A percentile compares a stretch with the other conserved stretches of the same genome.
phyloP scores from a whole-genome alignment of 2,797 vertebrate genomes.

The Enteromius unitaeniatus region DNA sequence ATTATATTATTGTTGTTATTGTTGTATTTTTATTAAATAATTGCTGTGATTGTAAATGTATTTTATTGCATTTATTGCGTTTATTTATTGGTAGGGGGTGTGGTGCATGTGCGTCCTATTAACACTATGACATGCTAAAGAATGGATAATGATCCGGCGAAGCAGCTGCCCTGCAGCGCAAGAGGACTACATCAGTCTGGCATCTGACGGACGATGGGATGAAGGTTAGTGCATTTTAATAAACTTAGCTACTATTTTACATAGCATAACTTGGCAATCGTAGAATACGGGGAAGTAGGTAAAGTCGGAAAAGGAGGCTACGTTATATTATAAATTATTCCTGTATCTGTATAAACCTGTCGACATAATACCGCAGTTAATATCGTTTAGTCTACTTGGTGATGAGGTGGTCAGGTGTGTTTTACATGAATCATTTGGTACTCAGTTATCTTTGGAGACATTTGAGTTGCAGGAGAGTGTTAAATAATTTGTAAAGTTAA shows the following conservation, averaged over 20 bases:
- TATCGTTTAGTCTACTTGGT: background rate
- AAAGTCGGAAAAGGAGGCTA: background rate
- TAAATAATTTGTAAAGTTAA: background rate
- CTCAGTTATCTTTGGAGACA: background rate
- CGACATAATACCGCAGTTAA: background rate
- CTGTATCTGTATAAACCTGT: background rate
- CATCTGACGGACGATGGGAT: constrained; percentile 25
- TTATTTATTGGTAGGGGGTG: background rate
- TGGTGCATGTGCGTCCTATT: constrained; percentile 13
- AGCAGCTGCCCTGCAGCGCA: background rate
- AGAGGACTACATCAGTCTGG: background rate
- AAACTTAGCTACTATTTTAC: background rate
- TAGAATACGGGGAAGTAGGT: background rate
- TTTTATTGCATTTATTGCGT: background rate
- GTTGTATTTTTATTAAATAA: background rate
- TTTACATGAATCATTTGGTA: background rate
- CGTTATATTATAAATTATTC: background rate
- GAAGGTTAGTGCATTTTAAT: constrained; percentile 34
- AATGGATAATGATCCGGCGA: background rate
- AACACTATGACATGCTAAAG: constrained; percentile 1
- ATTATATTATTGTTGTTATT: background rate
- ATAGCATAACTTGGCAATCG: background rate
- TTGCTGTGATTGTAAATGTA: background rate
- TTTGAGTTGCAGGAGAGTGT: background rate
- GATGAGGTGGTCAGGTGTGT: background rate